Conservation (phyloP, 2,797 vertebrate species). For the Sebastes steindachneri region DNA sequence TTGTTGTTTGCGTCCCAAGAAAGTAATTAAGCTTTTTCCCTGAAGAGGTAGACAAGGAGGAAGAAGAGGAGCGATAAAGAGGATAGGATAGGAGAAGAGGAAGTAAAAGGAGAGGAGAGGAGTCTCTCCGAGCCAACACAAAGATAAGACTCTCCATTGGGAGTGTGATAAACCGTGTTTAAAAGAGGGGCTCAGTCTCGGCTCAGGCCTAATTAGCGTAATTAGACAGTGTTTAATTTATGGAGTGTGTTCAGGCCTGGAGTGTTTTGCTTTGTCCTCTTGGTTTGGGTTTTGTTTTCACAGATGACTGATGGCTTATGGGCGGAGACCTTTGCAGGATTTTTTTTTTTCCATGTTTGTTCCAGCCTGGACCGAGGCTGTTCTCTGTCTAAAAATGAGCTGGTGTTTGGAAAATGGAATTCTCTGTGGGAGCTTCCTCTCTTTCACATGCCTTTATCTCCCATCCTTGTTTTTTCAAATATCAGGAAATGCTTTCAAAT, state of each 20-base stretch:
- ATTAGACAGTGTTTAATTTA: constrained; percentile 44
- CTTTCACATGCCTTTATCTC: neutral
- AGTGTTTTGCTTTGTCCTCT: constrained; percentile 29
- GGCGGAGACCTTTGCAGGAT: constrained; percentile 20
- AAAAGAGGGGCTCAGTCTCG: constrained; percentile 9
- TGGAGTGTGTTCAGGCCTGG: constrained; percentile 1
- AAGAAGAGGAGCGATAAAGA: constrained; percentile 1
- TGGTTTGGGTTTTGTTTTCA: constrained; percentile 37
- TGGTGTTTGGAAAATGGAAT: constrained; percentile 18
- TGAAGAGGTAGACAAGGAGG: constrained; percentile 1
- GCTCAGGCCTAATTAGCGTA: constrained; percentile 16
- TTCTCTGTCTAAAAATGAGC: constrained; percentile 16
- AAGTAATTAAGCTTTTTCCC: constrained; percentile 47
- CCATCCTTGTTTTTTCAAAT: neutral
- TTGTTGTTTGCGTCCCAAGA: constrained; percentile 40
- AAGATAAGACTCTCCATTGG: constrained; percentile 4
- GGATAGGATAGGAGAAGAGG: neutral
- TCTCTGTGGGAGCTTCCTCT: constrained; percentile 11
- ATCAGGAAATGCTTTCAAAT: neutral
- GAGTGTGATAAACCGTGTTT: constrained; percentile 8
- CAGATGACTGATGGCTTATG: constrained; percentile 41
- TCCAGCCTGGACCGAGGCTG: constrained; percentile 5
- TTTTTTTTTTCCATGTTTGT: constrained; percentile 48
- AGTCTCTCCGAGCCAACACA: constrained; percentile 14
- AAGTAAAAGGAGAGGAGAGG: neutral